A percentile compares a stretch with the other conserved stretches of the same genome.
Conservation (phyloP, 2,797 vertebrate species). For the Galaxias olidus region DNA sequence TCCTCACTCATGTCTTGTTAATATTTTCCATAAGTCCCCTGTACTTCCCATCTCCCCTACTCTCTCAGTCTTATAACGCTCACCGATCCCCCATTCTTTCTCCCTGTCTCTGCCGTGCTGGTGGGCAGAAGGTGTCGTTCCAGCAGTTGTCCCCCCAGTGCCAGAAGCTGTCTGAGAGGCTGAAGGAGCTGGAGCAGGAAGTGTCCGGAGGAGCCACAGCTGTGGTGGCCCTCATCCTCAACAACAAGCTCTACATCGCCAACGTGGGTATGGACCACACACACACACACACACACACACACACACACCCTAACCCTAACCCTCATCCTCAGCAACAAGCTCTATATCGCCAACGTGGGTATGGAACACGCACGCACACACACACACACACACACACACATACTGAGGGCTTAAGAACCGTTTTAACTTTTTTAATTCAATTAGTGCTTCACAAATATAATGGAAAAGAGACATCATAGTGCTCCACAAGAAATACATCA, state of each 20-base stretch:
- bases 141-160: slow-evolving; percentile 85
- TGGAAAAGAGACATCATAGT: too few species aligned
- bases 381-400: background rate
- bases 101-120: background rate
- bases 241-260: slow-evolving; percentile 92
- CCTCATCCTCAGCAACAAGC: slow-evolving; percentile 90
- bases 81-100: too few species aligned
- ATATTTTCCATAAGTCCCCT: too few species aligned
- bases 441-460: too few species aligned
- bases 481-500: too few species aligned
- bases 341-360: slow-evolving; percentile 96
- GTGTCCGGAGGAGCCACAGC: slow-evolving; percentile 93
- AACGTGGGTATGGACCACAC: slow-evolving; percentile 84
- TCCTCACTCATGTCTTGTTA: too few species aligned
- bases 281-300: slow-evolving; percentile 14
- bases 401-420: background rate
- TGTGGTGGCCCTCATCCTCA: slow-evolving; percentile 90
- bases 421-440: background rate
- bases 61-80: too few species aligned
- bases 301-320: too few species aligned
- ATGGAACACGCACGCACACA: slow-evolving; percentile 36
- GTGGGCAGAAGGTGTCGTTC: slow-evolving; percentile 77
- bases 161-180: slow-evolving; percentile 90
- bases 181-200: slow-evolving; percentile 90
- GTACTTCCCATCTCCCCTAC: background rate